Conservation (phyloP, 2,888 invertebrate genomes). For the Lepidocyrtoides sp. region DNA sequence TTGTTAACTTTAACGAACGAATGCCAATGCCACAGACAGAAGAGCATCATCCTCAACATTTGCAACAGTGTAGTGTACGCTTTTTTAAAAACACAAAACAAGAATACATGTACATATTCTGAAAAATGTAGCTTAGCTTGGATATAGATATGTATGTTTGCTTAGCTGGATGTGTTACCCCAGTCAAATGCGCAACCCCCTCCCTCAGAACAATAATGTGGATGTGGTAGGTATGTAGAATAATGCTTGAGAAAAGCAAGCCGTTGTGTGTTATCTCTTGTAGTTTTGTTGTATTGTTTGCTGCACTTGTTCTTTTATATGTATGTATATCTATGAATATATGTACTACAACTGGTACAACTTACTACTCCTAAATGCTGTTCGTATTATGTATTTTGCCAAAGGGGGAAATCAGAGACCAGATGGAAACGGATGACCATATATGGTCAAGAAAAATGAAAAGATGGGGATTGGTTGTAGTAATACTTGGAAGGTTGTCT, state of each 20-base stretch:
- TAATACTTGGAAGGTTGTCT: slow-evolving; percentile 66
- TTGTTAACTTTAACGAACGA: slow-evolving; percentile 42
- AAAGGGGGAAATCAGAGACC: slow-evolving; percentile 72
- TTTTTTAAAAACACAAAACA: background rate
- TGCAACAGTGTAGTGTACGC: background rate
- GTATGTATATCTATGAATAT: background rate
- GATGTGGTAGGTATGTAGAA: background rate
- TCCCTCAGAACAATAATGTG: background rate
- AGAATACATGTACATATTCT: background rate
- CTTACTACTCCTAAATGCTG: slow-evolving; percentile 11
- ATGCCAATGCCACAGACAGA: slow-evolving; percentile 51
- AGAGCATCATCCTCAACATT: background rate
- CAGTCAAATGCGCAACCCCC: slow-evolving; percentile 17
- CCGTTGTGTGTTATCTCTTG: background rate
- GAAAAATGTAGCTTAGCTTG: background rate
- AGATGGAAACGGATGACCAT: slow-evolving; percentile 79
- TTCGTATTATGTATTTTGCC: slow-evolving; percentile 57
- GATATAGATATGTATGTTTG: background rate
- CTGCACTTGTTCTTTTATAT: slow-evolving; percentile 6
- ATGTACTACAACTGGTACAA: background rate
- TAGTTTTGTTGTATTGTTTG: background rate
- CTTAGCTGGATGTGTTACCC: background rate
- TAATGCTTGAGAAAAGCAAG: slow-evolving; percentile 7
- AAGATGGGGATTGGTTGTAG: slow-evolving; percentile 77
- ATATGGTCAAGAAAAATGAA: slow-evolving; percentile 79